A percentile compares a stretch with the other conserved stretches of the same genome.
These are phyloP conservation scores for Lepeophtheirus nordmannii DNA, from an alignment of 2,888 invertebrate genomes.

Conservation along the genomic window DNA sequence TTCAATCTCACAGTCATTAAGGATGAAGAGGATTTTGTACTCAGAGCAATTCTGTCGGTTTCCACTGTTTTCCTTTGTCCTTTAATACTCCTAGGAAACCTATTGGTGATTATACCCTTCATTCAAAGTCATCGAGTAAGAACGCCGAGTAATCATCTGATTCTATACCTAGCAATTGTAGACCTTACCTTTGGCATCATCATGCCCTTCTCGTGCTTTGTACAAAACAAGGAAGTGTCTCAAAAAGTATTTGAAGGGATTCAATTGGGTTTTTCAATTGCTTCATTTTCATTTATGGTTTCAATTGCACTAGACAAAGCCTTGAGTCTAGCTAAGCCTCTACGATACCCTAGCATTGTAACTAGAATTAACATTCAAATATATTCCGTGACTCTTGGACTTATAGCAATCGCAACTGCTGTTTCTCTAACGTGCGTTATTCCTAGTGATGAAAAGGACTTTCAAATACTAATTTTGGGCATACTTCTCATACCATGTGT, in stretches of 20 bases:
- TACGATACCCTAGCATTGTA: slow-evolving; percentile 11
- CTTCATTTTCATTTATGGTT: slow-evolving; percentile 11
- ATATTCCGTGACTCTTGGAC: slow-evolving; percentile 1
- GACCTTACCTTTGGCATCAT: neutral
- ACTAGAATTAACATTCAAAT: neutral
- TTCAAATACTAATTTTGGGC: neutral
- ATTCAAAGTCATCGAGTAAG: slow-evolving; percentile 1
- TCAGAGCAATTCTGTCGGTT: neutral
- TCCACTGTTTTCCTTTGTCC: neutral
- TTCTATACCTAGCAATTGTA: slow-evolving; percentile 8
- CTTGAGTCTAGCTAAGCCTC: slow-evolving; percentile 2
- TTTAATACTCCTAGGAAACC: slow-evolving; percentile 6
- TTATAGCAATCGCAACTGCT: neutral
- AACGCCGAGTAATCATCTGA: slow-evolving; percentile 12
- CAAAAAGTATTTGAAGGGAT: neutral
- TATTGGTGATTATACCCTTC: slow-evolving; percentile 21
- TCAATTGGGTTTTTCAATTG: neutral
- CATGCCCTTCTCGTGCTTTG: neutral
- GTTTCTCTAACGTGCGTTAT: neutral
- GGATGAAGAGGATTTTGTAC: neutral
- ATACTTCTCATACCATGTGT: slow-evolving; percentile 13
- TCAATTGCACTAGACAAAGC: slow-evolving; percentile 14
- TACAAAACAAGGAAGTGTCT: neutral
- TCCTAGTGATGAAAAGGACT: neutral
- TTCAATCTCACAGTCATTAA: neutral